Evolutionary conservation across 2,888 invertebrate genomes (phyloP).

Genomic region (Aphodius granarius): DNA sequence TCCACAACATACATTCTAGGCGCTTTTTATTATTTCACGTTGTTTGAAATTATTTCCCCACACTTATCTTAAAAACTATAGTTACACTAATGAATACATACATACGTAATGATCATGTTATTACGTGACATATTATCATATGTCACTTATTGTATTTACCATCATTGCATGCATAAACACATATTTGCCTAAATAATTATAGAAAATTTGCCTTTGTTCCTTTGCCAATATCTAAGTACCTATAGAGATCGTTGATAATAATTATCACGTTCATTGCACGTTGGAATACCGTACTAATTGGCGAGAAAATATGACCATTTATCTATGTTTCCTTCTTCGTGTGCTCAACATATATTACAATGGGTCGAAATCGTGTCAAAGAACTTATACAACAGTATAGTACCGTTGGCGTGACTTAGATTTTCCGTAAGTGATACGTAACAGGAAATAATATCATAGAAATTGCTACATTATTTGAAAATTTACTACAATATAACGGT

Average conservation of each 20-base stretch:
- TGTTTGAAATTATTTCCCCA: no score
- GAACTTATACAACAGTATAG: background rate
- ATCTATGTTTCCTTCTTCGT: background rate
- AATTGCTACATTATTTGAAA: no score
- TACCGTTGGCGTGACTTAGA: no score
- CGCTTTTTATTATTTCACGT: no score
- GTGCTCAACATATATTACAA: background rate
- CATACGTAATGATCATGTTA: background rate
- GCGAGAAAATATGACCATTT: background rate
- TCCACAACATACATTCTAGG: background rate
- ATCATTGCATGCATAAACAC: background rate
- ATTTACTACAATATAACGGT: no score
- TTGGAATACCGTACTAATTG: background rate
- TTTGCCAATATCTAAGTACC: background rate
- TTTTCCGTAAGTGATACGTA: no score
- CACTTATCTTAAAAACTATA: no score
- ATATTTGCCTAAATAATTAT: no score
- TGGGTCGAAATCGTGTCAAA: background rate
- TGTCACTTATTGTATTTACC: background rate
- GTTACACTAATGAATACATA: background rate
- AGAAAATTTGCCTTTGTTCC: no score
- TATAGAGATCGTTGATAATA: background rate
- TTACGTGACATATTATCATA: no score
- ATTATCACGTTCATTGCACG: background rate
- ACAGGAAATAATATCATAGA: no score